phyloP scores from a whole-genome alignment of 2,113 vertebrate genomes.

The Thalassoma bifasciatum region DNA sequence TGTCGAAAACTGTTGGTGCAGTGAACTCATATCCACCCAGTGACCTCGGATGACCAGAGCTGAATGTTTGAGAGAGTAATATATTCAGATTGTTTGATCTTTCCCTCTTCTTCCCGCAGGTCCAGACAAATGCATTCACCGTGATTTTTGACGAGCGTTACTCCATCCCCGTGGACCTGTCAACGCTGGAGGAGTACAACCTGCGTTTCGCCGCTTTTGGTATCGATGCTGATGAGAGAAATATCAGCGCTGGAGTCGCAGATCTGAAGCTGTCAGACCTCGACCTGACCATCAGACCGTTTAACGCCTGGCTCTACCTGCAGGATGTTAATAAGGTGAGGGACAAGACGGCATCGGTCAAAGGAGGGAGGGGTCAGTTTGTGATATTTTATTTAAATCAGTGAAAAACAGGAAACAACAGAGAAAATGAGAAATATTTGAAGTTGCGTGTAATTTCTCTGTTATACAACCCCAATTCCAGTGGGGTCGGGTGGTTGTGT shows the following conservation, averaged over 20 bases:
- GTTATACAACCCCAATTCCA: too few species aligned
- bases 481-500: too few species aligned
- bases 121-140: conserved; percentile 89
- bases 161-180: conserved; percentile 87
- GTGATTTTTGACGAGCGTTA: conserved; percentile 94
- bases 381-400: too few species aligned
- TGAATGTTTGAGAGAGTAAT: too few species aligned
- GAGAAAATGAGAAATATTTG: too few species aligned
- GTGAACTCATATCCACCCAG: neutral
- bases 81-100: neutral
- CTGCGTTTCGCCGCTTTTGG: conserved; percentile 92
- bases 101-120: conserved; percentile 77
- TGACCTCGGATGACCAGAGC: neutral
- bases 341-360: neutral
- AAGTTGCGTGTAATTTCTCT: too few species aligned
- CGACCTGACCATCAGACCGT: conserved; percentile 89
- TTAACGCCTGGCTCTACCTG: conserved; percentile 96
- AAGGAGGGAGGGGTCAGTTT: too few species aligned
- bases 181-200: conserved; percentile 89
- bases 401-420: neutral
- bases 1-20: too few species aligned
- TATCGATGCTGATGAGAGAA: conserved; percentile 89
- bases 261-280: conserved; percentile 94
- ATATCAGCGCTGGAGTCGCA: conserved; percentile 89
- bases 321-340: conserved; percentile 94